Evolutionary conservation across 2,113 vertebrate species (phyloP).

Genomic region (Chamaea fasciata): DNA sequence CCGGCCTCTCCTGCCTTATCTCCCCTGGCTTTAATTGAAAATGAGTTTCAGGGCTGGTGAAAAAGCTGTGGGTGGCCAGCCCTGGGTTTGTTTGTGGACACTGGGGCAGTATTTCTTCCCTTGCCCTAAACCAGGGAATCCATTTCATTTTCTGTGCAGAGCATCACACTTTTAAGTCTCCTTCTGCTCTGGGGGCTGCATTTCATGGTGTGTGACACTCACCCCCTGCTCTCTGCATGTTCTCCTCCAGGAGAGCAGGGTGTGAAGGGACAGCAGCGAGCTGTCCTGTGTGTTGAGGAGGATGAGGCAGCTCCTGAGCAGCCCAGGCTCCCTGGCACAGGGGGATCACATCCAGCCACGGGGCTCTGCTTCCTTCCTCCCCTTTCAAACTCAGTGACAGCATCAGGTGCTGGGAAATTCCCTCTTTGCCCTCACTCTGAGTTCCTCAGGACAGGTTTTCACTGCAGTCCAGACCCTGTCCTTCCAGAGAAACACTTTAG

Average conservation of each 20-base stretch:
- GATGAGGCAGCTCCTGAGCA: background rate
- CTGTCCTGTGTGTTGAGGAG: fast-evolving
- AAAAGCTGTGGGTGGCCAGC: background rate
- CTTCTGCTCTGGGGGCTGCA: no score
- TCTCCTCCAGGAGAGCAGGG: no score
- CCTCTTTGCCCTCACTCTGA: background rate
- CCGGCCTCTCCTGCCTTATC: background rate
- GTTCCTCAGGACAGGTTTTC: background rate
- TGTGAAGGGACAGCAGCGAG: fast-evolving
- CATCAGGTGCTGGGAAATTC: background rate
- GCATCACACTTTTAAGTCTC: no score
- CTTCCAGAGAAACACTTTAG: slow-evolving; percentile 2
- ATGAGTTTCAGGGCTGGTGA: background rate
- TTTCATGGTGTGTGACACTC: no score
- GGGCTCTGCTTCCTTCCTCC: background rate
- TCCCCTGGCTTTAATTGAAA: background rate
- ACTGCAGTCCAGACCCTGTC: background rate
- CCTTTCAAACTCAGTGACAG: background rate
- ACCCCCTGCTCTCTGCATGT: no score
- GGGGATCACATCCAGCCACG: background rate
- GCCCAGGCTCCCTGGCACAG: background rate
- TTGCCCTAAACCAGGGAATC: no score
- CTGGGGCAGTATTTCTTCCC: no score
- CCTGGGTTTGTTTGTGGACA: background rate
- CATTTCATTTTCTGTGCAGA: no score